These are phyloP conservation scores for Catharus fuscescens DNA, from an alignment of 2,113 vertebrate genomes.

Conservation along the genomic window DNA sequence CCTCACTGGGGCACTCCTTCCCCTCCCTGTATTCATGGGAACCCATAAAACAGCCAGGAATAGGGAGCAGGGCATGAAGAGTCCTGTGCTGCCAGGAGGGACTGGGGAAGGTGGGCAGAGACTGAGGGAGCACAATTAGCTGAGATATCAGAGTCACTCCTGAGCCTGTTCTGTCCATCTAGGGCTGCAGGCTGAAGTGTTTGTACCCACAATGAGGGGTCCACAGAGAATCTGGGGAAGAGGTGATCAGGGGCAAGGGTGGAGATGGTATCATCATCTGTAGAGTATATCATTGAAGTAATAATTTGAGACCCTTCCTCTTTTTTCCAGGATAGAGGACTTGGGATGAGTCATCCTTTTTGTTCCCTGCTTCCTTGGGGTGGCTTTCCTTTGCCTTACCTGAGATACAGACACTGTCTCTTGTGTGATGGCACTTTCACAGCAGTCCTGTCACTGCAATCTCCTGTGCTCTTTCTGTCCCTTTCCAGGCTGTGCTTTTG, in stretches of 20 bases:
- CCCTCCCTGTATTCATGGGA: background rate
- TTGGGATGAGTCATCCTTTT: background rate
- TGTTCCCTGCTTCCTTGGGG: background rate
- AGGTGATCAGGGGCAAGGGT: background rate
- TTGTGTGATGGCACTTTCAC: background rate
- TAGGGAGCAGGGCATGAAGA: background rate
- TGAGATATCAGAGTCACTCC: background rate
- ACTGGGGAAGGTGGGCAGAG: background rate
- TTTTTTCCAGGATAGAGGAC: background rate
- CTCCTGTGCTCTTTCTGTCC: conserved; percentile 54
- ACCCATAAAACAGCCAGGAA: too few relatives aligned
- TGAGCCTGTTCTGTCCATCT: background rate
- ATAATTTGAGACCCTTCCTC: background rate
- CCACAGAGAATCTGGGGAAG: background rate
- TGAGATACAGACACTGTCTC: background rate
- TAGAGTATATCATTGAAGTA: background rate
- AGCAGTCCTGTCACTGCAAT: conserved; percentile 1
- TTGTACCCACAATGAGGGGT: background rate
- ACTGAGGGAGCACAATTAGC: fast-evolving
- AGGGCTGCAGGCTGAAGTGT: background rate
- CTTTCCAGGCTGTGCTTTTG: conserved; percentile 94
- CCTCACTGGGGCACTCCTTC: background rate
- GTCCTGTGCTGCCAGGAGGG: background rate
- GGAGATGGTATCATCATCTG: background rate
- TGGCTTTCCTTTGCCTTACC: background rate